Base-by-base conservation (phyloP, 1,140 invertebrate species). In the Rhagoletis zephyria region DNA sequence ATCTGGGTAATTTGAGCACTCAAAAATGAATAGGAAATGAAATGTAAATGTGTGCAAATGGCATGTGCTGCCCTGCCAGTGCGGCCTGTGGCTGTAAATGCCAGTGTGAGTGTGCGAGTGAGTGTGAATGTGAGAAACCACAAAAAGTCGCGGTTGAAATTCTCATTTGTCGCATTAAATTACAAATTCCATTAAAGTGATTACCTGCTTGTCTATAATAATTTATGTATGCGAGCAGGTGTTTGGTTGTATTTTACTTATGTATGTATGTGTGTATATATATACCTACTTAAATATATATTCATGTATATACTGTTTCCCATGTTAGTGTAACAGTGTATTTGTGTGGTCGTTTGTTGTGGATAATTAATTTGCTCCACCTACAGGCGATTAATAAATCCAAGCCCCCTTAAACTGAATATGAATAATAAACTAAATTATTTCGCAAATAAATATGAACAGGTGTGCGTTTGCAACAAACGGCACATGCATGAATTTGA, bases 141-240 rank as follows among this genome's bases (percentile, higher is more conserved):
- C 85, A 64, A 63, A 64, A 86, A 63, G 85, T 86, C 61, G 61
- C 16, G 59, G 59, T 86, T 86, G 85, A 64, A 42, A 63, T 91
- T 91, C 91, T 90, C 91, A 88, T 91, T 91, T 91, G 91, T 67
- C 91, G 91, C 91, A 91, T 91, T 91, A 91, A 91, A 91, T 91
- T 91, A 91, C 91, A 91, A 91, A 91, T 91, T 91, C 91, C 91
- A 91, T 91, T 91, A 91, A 81, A 81, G 74, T 81, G 74, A 81
- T 81, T 81, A 81, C 48, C 74, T 81, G 48, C 45, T 59, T 64
- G 30, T 64, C 63, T 64, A 86, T 64, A 86, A 64, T 63, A 4
- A 86, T 86, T 86, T 64, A 86, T 64, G 63, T 63, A 60, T 63
- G 6, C 19, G 16, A 30, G 30, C 30, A 30, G 30, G 30, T 30